Evolutionary conservation across 2,797 vertebrate species (phyloP), one percentile per base, ranked within the genome.

Genomic region (Stomatorhinus walkeri): DNA sequence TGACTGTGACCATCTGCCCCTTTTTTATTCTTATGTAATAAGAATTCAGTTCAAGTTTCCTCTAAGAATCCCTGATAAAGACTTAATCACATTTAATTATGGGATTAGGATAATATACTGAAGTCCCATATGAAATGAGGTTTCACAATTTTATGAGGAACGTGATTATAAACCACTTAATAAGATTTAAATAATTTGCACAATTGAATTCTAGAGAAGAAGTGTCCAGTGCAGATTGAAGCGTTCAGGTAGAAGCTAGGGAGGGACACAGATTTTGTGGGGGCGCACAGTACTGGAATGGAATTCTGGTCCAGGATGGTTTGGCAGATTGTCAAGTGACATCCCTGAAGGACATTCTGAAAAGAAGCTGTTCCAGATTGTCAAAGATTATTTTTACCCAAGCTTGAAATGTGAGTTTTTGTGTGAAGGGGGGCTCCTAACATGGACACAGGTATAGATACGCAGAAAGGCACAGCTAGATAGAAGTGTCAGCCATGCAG

Each of bases 241-340:
- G 52, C 7, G 12, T 28, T 51, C 56, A 85, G 24, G 81, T 49
- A 51, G 52, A 28, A 61, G 32, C 43, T 32, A 2, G 1, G 32
- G 28, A 51, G 43, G 72, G 72, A 48, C 81, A 59, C 76, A 52
- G 88, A 84, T 84, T 56, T 22, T 84, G 51, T 59, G 88, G 52
- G 79, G 76, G 76, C 14, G 22, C 46, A 12, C n/a, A 22, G 79
- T 56, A 54, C 7, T 52, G 24, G 4, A 56, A 32, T 56, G 36
- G 79, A 64, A 32, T 51, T 36, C 22, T 40, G 54, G 14, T 85
- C 81, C 54, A 19, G n/a, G 8, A 28, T 48, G 79, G 40, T 49
- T 56, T 54, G 68, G 87, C 49, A 24, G 14, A 3, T 49, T 68
- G 43, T 36, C 51, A 54, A 16, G 43, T 6, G 24, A 49, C 61